Base-by-base conservation (phyloP, 2,797 vertebrate species). In the Malacoraja senta region DNA sequence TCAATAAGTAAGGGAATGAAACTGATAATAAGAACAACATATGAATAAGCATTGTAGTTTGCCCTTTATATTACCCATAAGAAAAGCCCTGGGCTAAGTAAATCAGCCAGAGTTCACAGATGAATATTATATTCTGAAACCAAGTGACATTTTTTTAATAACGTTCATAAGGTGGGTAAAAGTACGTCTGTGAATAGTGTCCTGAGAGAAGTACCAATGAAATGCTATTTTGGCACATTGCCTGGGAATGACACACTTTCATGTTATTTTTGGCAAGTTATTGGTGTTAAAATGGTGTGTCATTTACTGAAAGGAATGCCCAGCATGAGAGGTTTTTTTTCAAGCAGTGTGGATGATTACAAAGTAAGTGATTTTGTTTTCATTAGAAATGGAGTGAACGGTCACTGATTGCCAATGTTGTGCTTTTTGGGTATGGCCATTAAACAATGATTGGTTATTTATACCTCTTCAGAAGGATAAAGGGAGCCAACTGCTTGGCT, bases 1-100 rank as follows among this genome's bases (percentile, higher is more conserved):
- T 88, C n/a, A 68, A 68, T 68, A 88, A 88, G 61, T 32, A 65
- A n/a, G 32, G n/a, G 63, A 88, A 88, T 88, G 84, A 88, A 88
- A 68, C 58, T n/a, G n/a, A 13, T 61, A 63, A 86, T 63, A 35
- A 63, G n/a, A 88, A 68, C 84, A 88, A 68, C 32, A 88, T 63
- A 32, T 65, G 58, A 68, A 68, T 21, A 68, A 68, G 63, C 84
- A 21, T 63, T 86, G 83, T 61, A 32, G 29, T 8, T n/a, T 65
- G 58, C 13, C 83, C 29, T 86, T 88, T 35, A 68, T 68, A 21
- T 35, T 10, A 68, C 84, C 32, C 63, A 19, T n/a, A 88, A 19
- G 61, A 35, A 68, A 88, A n/a, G 65, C 17, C 61, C n/a, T 88
- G 61, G 65, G 38, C 44, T 88, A 26, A 88, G 15, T 19, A 35